Percentiles rank a stretch among this genome's conserved stretches.
These are phyloP conservation scores for Drosophila subpulchrella DNA, from an alignment of 1,140 invertebrate species.

Conservation along the genomic window DNA sequence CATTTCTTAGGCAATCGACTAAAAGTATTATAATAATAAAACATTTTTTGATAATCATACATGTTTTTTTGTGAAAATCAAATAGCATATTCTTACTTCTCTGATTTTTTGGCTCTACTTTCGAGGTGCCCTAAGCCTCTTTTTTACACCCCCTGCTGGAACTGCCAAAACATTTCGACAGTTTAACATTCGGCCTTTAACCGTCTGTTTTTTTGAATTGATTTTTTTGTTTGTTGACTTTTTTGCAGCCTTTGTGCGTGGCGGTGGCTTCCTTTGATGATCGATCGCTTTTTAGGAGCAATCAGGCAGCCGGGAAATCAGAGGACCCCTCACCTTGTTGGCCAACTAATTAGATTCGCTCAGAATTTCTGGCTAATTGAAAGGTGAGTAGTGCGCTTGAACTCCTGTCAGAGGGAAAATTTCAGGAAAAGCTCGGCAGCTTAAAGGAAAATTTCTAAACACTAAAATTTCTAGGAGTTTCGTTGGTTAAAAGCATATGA, in stretches of 20 bases:
- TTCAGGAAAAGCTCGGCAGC: neutral
- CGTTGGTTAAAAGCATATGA: neutral
- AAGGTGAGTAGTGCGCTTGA: conserved; percentile 1
- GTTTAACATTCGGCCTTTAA: conserved; percentile 2
- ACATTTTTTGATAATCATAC: no score
- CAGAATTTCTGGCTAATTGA: conserved; percentile 2
- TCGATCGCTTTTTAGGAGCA: conserved; percentile 12
- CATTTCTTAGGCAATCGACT: no score
- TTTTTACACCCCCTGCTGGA: conserved; percentile 5
- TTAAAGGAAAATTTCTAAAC: neutral
- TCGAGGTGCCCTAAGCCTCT: neutral
- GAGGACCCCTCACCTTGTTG: neutral
- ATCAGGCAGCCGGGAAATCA: conserved; percentile 8
- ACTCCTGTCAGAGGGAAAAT: neutral
- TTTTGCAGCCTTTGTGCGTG: conserved; percentile 16
- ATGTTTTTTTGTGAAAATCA: no score
- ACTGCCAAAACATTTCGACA: conserved; percentile 16
- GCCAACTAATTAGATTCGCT: conserved; percentile 24
- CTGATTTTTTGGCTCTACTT: neutral
- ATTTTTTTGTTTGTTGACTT: conserved; percentile 8
- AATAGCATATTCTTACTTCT: neutral
- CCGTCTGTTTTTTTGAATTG: neutral
- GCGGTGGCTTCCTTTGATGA: conserved; percentile 20
- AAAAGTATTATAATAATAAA: no score
- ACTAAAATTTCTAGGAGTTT: neutral